Evolutionary conservation across 2,888 invertebrate species (phyloP), one percentile per base, ranked within the genome.

Genomic region (Lithosia quadra): DNA sequence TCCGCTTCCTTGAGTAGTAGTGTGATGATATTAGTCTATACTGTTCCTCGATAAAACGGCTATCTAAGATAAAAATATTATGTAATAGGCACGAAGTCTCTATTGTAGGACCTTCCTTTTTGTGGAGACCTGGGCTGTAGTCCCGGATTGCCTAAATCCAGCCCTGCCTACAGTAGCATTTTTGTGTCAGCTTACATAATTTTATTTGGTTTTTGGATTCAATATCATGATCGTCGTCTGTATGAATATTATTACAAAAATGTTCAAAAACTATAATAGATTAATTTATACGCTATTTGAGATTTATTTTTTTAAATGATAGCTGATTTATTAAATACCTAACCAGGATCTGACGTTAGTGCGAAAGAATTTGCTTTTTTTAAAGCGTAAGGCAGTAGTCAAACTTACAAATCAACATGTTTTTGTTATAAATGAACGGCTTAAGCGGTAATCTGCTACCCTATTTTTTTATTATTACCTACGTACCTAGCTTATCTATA

Each of bases 291-390:
- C 21, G 33, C 43, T 58, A 67, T 39, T 55, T 22, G 11, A 53
- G 63, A 59, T 39, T 65, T 28, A 65, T 63, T 58, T 65, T 39
- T 36, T 65, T n/a, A 55, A 65, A 71, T 62, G 10, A 22, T 57
- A 53, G n/a, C 55, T 65, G 57, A 69, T 53, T 65, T 65, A 55
- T 22, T 33, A 22, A 28, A 65, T 65, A 62, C 24, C 36, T 58
- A 55, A 65, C 43, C 65, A 62, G 65, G 65, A 69, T 65, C 56
- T 69, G 57, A 63, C 36, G 36, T 55, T 22, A 63, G 11, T 22
- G n/a, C 15, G 18, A 1, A 56, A 36, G 36, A 56, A 63, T 55
- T 55, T 55, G 21, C 9, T 15, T 49, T 4, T 28, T 62, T 15
- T n/a, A 43, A 61, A 28, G 49, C 28, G 13, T 62, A 61, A 61